Percentiles rank a stretch among this genome's conserved stretches.
These are phyloP conservation scores for Campylomormyrus numenius DNA, from an alignment of 2,113 vertebrate genomes.

Conservation along the genomic window DNA sequence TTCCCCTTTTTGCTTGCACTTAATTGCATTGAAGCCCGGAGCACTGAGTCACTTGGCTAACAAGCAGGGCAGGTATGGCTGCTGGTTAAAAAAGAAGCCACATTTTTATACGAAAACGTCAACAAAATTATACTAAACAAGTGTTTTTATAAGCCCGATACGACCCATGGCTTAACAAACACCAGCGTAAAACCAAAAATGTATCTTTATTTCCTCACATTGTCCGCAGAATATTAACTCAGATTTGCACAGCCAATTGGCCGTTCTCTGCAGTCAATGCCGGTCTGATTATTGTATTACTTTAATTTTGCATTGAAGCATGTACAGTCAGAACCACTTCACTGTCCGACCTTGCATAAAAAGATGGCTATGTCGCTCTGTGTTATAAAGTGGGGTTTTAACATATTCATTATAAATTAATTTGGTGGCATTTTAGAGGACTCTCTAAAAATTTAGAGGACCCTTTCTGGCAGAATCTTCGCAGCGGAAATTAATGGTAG, in stretches of 20 bases:
- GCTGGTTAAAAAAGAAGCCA: neutral
- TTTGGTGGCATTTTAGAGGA: neutral
- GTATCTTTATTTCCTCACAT: neutral
- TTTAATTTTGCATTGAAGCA: neutral
- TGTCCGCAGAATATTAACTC: neutral
- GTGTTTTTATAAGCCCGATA: neutral
- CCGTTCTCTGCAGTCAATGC: neutral
- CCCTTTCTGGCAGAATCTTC: neutral
- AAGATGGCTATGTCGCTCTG: neutral
- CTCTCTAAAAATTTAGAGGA: neutral
- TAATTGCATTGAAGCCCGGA: neutral
- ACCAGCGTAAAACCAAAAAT: neutral
- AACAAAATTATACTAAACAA: neutral
- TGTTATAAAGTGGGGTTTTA: neutral
- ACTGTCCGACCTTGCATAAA: neutral
- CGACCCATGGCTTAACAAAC: neutral
- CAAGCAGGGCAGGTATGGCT: neutral
- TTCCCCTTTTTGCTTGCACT: neutral
- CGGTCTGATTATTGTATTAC: neutral
- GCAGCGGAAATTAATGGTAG: neutral
- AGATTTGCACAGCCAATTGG: neutral
- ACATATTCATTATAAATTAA: neutral
- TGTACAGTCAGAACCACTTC: neutral
- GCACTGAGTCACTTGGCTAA: neutral
- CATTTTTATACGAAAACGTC: neutral